Percentiles rank a stretch among this genome's conserved stretches.
phyloP scores from a whole-genome alignment of 2,888 invertebrate genomes.

The Hirtodrosophila trivittata region DNA sequence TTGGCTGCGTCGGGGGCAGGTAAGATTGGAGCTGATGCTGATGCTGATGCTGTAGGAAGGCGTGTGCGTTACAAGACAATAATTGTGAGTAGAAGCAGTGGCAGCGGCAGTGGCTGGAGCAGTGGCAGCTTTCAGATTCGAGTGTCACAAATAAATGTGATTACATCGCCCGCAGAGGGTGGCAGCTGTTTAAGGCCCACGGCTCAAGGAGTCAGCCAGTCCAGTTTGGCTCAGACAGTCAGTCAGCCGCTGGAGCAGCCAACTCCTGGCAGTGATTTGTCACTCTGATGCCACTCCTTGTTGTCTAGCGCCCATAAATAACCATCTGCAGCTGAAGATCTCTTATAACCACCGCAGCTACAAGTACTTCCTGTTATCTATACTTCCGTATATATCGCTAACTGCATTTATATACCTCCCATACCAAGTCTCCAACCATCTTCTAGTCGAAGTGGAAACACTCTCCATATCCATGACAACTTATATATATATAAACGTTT shows the following conservation, averaged over 20 bases:
- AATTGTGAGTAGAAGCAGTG: slow-evolving; percentile 51
- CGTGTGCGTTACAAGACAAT: slow-evolving; percentile 70
- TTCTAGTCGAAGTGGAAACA: no score
- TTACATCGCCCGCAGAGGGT: slow-evolving; percentile 51
- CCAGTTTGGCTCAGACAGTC: not conserved
- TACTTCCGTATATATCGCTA: slow-evolving; percentile 9
- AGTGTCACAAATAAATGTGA: slow-evolving; percentile 77
- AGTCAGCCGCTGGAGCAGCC: slow-evolving; percentile 1
- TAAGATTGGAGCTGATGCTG: not conserved
- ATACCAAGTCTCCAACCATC: no score
- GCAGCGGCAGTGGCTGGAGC: slow-evolving; percentile 5
- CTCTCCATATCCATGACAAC: no score
- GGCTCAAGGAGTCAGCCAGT: slow-evolving; percentile 2
- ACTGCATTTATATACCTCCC: slow-evolving; percentile 17
- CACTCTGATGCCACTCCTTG: slow-evolving; percentile 56
- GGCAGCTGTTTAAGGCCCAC: slow-evolving; percentile 18
- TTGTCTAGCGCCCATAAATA: slow-evolving; percentile 58
- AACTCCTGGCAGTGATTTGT: slow-evolving; percentile 67
- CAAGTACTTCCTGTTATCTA: slow-evolving; percentile 17
- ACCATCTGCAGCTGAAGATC: slow-evolving; percentile 56
- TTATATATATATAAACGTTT: no score
- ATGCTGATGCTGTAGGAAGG: slow-evolving; percentile 18
- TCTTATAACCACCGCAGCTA: slow-evolving; percentile 7
- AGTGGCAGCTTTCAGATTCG: slow-evolving; percentile 30
- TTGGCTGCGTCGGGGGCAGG: slow-evolving; percentile 13